These are phyloP conservation scores for Bubo bubo DNA, from an alignment of 2,113 vertebrate genomes.

Conservation along the genomic window DNA sequence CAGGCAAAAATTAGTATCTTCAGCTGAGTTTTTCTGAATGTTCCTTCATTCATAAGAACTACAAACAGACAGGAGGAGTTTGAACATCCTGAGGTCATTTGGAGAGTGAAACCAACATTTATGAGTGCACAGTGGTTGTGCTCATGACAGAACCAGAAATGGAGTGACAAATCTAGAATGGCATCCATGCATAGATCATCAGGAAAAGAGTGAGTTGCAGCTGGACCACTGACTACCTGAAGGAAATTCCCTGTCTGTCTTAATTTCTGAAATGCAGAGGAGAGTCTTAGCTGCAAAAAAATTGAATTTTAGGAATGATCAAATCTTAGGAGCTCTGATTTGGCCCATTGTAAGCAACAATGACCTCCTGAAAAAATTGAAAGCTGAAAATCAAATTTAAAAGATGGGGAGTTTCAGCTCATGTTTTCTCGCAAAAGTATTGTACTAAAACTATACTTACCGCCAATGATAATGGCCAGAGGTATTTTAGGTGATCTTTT, in stretches of 20 bases:
- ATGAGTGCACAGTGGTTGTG: neutral
- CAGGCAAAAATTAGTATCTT: neutral
- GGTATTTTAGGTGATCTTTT: neutral
- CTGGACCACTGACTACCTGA: neutral
- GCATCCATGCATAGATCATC: rapidly evolving
- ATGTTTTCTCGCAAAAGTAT: neutral
- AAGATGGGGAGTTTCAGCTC: neutral
- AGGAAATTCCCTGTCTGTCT: neutral
- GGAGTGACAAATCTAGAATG: neutral
- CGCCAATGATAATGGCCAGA: neutral
- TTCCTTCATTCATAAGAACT: neutral
- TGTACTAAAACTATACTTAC: neutral
- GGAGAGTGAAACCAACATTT: neutral
- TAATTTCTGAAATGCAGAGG: neutral
- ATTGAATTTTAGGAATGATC: neutral
- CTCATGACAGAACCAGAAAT: neutral
- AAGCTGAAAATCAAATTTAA: neutral
- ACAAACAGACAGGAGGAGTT: neutral
- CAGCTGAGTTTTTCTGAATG: neutral
- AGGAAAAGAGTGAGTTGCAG: neutral
- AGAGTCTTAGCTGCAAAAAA: neutral
- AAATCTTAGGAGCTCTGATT: neutral
- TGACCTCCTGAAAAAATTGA: neutral
- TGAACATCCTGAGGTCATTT: neutral
- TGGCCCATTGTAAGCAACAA: neutral